Base-by-base conservation (phyloP, 1,140 invertebrate genomes). In the Drosophila sechellia region DNA sequence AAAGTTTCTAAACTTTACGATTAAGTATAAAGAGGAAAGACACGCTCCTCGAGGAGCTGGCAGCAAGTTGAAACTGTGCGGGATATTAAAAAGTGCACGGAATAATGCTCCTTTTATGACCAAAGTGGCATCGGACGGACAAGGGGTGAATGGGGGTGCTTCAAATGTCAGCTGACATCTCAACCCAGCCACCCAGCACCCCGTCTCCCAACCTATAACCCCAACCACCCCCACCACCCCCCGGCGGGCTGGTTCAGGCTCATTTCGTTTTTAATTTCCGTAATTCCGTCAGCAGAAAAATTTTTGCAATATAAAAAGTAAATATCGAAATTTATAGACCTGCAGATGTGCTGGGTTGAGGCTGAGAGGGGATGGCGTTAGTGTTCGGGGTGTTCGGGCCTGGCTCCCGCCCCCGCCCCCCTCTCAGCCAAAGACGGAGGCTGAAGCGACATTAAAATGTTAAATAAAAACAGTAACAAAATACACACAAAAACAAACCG, bases 271-370 rank as follows among this genome's bases (percentile, higher is more conserved):
- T 92, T 92, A 92, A 92, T 92, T 92, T 92, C 90, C 90, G 90
- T 91, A 92, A 92, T 92, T 92, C 83, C 83, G 83, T 92, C 84
- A 91, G 84, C 90, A 90, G 79, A 92, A 92, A 91, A 90, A 92
- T 90, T 91, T 91, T 89, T 90, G 87, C 87, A 92, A 91, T 91
- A 91, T 91, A 91, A 91, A 91, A 91, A 91, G 84, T 79, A 91
- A 92, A 90, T 91, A 91, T 91, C 90, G 90, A 90, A 91, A 91
- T 92, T 92, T 92, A 92, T 92, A 92, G 90, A 91, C 90, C 84
- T 90, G 80, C 78, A 89, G 85, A 89, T 84, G 84, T 77, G 83
- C 72, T 55, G 57, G 20, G 42, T 8, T 10, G 40, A 42, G 40
- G 35, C 34, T 40, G 40, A 11, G 17, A 20, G 42, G 55, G 35